Conservation (phyloP, 2,113 vertebrate species). For the Actinemys pallida region DNA sequence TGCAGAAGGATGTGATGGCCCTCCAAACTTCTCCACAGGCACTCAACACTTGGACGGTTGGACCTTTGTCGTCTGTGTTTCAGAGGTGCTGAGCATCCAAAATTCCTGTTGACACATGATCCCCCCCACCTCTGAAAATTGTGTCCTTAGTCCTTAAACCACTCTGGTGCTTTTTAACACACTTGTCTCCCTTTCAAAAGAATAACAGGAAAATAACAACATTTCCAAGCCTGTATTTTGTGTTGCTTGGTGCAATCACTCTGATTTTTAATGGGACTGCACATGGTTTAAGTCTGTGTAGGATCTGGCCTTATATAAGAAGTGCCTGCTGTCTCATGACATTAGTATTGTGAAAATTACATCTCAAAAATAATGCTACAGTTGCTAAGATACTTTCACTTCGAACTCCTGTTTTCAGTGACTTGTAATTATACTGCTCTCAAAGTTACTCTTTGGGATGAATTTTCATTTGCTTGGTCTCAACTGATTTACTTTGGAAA, state of each 20-base stretch:
- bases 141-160: background rate
- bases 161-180: background rate
- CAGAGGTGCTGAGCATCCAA: background rate
- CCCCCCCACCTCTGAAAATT: background rate
- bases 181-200: background rate
- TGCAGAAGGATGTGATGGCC: background rate
- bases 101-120: accelerated
- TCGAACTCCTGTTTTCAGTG: background rate
- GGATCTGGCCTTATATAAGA: background rate
- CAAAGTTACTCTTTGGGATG: background rate
- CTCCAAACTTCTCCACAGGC: background rate
- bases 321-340: background rate
- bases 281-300: background rate
- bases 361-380: background rate
- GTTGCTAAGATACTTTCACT: background rate
- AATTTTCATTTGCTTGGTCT: background rate
- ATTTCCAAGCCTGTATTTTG: background rate
- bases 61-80: background rate
- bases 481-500: background rate
- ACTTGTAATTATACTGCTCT: background rate
- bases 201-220: background rate
- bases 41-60: background rate
- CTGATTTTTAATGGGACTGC: background rate
- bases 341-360: background rate
- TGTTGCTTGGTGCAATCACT: background rate